A percentile compares a stretch with the other conserved stretches of the same genome.
phyloP scores from a whole-genome alignment of 2,888 invertebrate species.

The Peribatodes rhomboidaria region DNA sequence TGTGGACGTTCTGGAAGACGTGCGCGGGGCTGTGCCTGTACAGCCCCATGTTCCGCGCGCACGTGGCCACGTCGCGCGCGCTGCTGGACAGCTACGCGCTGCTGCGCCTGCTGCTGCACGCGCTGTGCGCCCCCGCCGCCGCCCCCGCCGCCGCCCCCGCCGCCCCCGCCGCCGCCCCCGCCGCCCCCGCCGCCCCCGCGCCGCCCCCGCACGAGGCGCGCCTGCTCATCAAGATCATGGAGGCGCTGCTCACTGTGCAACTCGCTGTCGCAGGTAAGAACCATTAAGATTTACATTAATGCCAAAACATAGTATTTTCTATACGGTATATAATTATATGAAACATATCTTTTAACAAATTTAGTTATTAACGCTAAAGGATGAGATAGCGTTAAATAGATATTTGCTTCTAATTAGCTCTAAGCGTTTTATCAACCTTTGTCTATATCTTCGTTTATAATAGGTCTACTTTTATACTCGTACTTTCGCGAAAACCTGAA shows the following conservation, averaged over 20 bases:
- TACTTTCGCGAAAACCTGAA: too few relatives aligned
- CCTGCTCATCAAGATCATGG: conserved; percentile 71
- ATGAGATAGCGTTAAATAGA: too few relatives aligned
- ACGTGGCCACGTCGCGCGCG: conserved; percentile 71
- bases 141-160: conserved; percentile 27
- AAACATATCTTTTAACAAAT: too few relatives aligned
- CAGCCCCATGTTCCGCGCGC: conserved; percentile 84
- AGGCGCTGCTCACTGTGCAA: conserved; percentile 78
- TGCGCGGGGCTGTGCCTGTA: conserved; percentile 83
- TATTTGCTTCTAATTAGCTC: too few relatives aligned
- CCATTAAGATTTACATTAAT: not conserved
- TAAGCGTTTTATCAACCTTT: too few relatives aligned
- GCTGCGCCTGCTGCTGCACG: conserved; percentile 69
- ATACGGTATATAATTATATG: too few relatives aligned
- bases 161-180: conserved; percentile 47
- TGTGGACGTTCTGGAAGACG: conserved; percentile 82
- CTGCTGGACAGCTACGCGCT: conserved; percentile 72
- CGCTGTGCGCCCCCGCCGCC: conserved; percentile 55
- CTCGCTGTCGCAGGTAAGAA: conserved; percentile 75
- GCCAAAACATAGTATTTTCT: not conserved
- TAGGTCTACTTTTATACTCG: too few relatives aligned
- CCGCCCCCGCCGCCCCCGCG: conserved; percentile 30
- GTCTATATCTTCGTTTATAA: too few relatives aligned
- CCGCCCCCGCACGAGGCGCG: conserved; percentile 60
- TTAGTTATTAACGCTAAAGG: too few relatives aligned